These are phyloP conservation scores for Laticauda laticaudata DNA, from an alignment of 2,113 vertebrate species.

Conservation along the genomic window DNA sequence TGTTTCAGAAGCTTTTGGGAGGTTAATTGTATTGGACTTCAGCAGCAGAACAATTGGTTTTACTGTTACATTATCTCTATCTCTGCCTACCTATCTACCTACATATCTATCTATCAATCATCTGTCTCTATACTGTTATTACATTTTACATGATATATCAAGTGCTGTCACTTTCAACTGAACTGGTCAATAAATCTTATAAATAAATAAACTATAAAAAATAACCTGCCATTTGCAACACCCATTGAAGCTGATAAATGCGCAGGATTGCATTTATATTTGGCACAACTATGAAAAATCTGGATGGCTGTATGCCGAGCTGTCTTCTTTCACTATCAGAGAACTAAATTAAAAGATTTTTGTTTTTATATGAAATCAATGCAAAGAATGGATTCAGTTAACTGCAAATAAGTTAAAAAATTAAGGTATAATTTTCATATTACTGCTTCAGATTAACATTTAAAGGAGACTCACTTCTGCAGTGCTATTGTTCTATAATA, in stretches of 20 bases:
- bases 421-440: neutral
- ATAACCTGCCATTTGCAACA: neutral
- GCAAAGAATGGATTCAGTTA: neutral
- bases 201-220: neutral
- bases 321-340: neutral
- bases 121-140: neutral
- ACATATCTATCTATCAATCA: no score
- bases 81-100: no score
- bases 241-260: neutral
- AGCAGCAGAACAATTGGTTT: neutral
- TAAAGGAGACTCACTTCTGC: slow-evolving; percentile 55
- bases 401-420: neutral
- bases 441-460: neutral
- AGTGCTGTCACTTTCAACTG: neutral
- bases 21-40: neutral
- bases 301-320: neutral
- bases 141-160: neutral
- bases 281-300: neutral
- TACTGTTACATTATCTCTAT: neutral
- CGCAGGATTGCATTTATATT: neutral
- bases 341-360: neutral
- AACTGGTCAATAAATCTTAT: neutral
- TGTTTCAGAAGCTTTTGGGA: neutral
- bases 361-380: neutral
- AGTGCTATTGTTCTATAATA: slow-evolving; percentile 35